phyloP scores from a whole-genome alignment of 2,113 vertebrate species.

The Alligator mississippiensis region DNA sequence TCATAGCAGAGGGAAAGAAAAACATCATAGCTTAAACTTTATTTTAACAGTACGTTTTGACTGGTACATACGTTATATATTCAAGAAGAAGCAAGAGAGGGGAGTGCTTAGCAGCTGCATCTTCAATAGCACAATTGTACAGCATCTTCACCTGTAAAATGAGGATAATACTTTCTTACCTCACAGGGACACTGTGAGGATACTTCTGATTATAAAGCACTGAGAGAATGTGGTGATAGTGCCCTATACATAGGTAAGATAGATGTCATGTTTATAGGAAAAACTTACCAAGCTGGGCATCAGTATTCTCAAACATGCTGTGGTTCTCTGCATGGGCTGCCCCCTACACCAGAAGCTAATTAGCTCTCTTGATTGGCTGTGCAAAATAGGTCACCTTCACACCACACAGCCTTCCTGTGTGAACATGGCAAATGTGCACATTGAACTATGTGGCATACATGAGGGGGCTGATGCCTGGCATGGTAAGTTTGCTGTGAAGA shows the following conservation, averaged over 20 bases:
- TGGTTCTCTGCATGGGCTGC: too few relatives aligned
- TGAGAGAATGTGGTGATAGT: too few relatives aligned
- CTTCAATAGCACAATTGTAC: not conserved
- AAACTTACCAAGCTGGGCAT: too few relatives aligned
- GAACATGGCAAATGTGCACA: too few relatives aligned
- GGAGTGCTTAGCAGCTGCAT: not conserved
- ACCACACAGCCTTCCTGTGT: too few relatives aligned
- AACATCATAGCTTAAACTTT: not conserved
- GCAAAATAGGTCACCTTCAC: too few relatives aligned
- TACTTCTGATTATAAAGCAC: not conserved
- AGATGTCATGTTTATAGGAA: too few relatives aligned
- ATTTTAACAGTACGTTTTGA: not conserved
- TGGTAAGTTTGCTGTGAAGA: not conserved
- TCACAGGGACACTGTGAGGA: not conserved
- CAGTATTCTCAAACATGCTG: too few relatives aligned
- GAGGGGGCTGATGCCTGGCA: not conserved
- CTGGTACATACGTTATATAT: not conserved
- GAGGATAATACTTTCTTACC: not conserved
- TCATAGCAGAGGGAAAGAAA: not conserved
- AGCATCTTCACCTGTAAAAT: not conserved
- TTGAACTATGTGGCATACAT: not conserved
- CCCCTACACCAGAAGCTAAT: too few relatives aligned
- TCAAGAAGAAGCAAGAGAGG: not conserved
- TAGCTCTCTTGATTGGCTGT: too few relatives aligned
- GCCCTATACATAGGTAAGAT: too few relatives aligned